Conservation (phyloP, 1,140 invertebrate genomes). For the Drosophila persimilis region DNA sequence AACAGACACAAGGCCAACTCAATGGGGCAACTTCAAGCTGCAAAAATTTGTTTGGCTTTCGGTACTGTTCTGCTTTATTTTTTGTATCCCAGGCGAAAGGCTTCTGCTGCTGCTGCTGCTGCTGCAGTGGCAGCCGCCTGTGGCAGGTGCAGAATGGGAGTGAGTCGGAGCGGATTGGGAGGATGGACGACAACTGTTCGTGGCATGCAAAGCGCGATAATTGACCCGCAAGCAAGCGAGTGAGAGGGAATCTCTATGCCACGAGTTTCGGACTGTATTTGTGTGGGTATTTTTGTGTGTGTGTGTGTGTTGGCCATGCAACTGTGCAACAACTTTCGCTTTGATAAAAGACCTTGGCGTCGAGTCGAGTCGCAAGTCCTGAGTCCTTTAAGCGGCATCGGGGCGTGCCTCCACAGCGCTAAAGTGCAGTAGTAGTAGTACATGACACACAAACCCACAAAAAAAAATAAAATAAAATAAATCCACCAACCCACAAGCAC, state of each 20-base stretch:
- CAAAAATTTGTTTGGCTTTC: conserved; percentile 75
- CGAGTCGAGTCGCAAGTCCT: conserved; percentile 39
- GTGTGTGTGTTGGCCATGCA: conserved; percentile 49
- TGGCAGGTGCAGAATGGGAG: not conserved
- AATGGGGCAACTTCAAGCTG: conserved; percentile 70
- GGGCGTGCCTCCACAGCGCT: conserved; percentile 47
- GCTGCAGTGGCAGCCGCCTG: conserved; percentile 10
- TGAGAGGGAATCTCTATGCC: conserved; percentile 32
- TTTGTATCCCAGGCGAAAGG: conserved; percentile 3
- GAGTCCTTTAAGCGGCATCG: conserved; percentile 69
- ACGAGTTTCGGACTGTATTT: conserved; percentile 16
- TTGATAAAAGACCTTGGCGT: conserved; percentile 77
- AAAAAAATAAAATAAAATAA: conserved; percentile 17
- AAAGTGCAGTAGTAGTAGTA: not conserved
- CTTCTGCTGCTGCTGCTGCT: conserved; percentile 18
- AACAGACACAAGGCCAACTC: conserved; percentile 48
- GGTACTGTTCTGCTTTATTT: conserved; percentile 17
- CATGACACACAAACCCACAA: conserved; percentile 38
- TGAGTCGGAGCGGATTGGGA: conserved; percentile 11
- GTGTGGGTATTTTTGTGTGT: not conserved
- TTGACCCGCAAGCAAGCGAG: conserved; percentile 67
- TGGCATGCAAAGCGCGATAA: conserved; percentile 74
- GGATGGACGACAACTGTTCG: conserved; percentile 58
- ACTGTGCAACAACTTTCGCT: conserved; percentile 77
- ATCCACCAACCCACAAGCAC: conserved; percentile 18